Evolutionary conservation across 2,113 vertebrate genomes (phyloP), one percentile per base, ranked within the genome.

Genomic region (Nerophis lumbriciformis): DNA sequence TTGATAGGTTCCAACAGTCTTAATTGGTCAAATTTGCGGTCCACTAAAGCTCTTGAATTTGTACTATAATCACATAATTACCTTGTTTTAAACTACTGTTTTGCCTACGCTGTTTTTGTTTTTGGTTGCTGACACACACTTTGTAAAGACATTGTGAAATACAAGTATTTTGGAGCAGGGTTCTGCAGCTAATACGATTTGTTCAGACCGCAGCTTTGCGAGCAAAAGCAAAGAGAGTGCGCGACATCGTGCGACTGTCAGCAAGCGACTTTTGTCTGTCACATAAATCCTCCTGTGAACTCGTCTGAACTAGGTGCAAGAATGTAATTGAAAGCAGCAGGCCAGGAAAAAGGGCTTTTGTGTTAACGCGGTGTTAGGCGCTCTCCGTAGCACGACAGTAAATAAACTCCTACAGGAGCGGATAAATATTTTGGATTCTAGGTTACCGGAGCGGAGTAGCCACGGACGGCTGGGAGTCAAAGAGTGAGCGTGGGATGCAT

Each of bases 371-470:
- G 59, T 59, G 81, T 82, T 72, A 61, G 11, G 51, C 53, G 14
- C 15, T 63, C 39, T 42, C 39, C 52, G 35, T 62, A 51, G 6
- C 19, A 42, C 2, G 48, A 61, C 65, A 63, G 65, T 74, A 68
- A 78, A 78, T 70, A 79, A 68, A 69, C 69, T 80, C 73, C 63
- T 71, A 66, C 71, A 50, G 59, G 60, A 49, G 35, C 48, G 55
- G 55, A 70, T 55, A 66, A 45, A 73, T 78, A 66, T 58, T 63
- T 68, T 48, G 59, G 52, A 77, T 82, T 77, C 56, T 55, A 50
- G 53, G 66, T 80, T 80, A 59, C 36, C 53, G 55, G 59, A 80
- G 48, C 42, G 59, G 50, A 76, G 48, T 72, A 45, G 45, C 54
- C 51, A 35, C 1, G 14, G 55, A 54, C 47, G 63, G 15, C 8